Evolutionary conservation across 2,797 vertebrate species (phyloP).

Genomic region (Hipposideros larvatus): DNA sequence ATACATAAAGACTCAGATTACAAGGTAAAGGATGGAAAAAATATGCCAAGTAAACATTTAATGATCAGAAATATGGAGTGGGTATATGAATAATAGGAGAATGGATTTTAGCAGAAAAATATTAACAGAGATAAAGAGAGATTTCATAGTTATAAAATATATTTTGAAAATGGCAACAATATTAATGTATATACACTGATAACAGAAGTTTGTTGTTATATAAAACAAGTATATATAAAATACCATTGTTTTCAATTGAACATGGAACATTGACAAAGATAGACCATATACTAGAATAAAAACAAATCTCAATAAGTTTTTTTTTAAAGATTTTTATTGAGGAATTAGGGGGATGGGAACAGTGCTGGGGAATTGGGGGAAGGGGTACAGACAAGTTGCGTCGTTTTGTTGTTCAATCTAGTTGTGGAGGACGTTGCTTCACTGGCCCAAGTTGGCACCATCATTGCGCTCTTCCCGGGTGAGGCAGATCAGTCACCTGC

Average conservation of each 20-base stretch:
- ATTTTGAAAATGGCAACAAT: neutral
- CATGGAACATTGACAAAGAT: neutral
- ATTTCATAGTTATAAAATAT: neutral
- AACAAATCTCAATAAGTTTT: neutral
- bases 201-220: neutral
- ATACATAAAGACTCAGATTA: neutral
- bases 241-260: neutral
- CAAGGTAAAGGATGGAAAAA: neutral
- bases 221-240: neutral
- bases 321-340: too few species aligned
- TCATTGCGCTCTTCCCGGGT: too few species aligned
- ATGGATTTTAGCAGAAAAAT: neutral
- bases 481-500: too few species aligned
- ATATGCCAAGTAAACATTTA: neutral
- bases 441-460: too few species aligned
- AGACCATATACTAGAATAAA: neutral
- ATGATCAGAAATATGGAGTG: neutral
- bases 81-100: neutral
- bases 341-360: too few species aligned
- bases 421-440: too few species aligned
- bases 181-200: neutral
- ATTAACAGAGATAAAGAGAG: neutral
- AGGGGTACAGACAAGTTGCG: too few species aligned
- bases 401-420: too few species aligned
- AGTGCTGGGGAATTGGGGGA: too few species aligned